Percentiles rank a stretch among this genome's conserved stretches.
phyloP scores from a whole-genome alignment of 2,797 vertebrate genomes.

The Lagocephalus sceleratus region DNA sequence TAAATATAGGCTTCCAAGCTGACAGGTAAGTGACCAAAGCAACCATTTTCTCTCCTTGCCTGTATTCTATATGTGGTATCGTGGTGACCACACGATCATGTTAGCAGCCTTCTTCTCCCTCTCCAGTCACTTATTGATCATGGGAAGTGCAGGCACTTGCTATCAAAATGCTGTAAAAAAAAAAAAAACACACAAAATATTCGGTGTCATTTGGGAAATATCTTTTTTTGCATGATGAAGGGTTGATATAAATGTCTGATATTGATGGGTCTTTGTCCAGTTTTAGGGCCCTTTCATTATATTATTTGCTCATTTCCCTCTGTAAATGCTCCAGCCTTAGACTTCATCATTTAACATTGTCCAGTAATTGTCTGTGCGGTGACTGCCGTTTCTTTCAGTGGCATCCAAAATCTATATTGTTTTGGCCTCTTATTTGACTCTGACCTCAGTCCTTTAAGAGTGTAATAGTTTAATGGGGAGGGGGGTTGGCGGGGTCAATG shows the following conservation, averaged over 20 bases:
- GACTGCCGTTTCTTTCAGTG: conserved; percentile 53
- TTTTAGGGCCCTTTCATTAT: conserved; percentile 3
- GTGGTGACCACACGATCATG: too few species aligned
- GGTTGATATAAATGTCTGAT: background rate
- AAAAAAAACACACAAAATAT: too few species aligned
- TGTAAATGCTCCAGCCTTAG: conserved; percentile 23
- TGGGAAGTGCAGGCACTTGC: too few species aligned
- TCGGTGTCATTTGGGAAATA: too few species aligned
- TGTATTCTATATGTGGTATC: background rate
- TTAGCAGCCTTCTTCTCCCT: too few species aligned
- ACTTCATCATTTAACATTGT: conserved; percentile 37
- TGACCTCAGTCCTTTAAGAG: conserved; percentile 78
- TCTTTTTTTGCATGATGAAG: too few species aligned
- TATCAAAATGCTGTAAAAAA: background rate
- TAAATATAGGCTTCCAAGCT: conserved; percentile 18
- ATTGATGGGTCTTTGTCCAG: background rate
- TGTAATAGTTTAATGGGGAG: too few species aligned
- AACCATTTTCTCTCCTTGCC: background rate
- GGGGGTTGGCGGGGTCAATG: conserved; percentile 77
- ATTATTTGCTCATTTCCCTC: conserved; percentile 32
- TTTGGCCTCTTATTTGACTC: conserved; percentile 72
- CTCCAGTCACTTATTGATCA: too few species aligned
- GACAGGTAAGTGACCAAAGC: background rate
- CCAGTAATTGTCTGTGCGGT: conserved; percentile 42
- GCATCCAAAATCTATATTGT: conserved; percentile 81